Evolutionary conservation across 1,140 invertebrate species (phyloP), one percentile per base, ranked within the genome.

Genomic region (Diachasma alloeum): DNA sequence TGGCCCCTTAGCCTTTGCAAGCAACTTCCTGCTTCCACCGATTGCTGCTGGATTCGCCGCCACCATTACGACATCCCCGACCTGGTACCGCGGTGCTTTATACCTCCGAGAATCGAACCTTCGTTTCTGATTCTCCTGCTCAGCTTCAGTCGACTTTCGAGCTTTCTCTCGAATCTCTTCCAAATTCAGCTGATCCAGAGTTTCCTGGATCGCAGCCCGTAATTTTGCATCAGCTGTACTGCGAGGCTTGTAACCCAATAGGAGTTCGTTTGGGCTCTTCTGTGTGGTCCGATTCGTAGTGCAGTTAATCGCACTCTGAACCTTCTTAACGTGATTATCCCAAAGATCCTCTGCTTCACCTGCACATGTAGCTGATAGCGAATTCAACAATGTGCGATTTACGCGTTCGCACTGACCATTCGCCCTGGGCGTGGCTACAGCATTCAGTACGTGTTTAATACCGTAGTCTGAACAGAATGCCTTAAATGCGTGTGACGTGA

Each of bases 391-490:
- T 1, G 84, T 83, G 1, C 80, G 36, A 75, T 83, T 81, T 22
- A 78, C 77, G 1, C 83, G 63, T 66, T 85, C 83, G 15, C 79
- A 80, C 48, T 86, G 87, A 2, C 85, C 85, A 37, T 85, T 84
- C 0, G 85, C 82, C 0, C 84, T 74, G 24, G 59, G 83, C 4
- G 79, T 83, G 0, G 81, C 83, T 0, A 83, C 83, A 0, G 84
- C 82, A 6, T 84, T 85, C 0, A 79, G n/a, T 24, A 84, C 72
- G 26, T 85, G 79, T 2, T 79, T 76, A 15, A 83, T 81, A 13
- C 77, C 77, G 0, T 74, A 53, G 13, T 83, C 76, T 15, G 75
- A 10, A 13, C 77, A 79, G 17, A 83, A 81, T 0, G 36, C 26
- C 6, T 48, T 24, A 26, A 84, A 85, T 11, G 17, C 10, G 11